Conservation (phyloP, 2,888 invertebrate genomes). For the Clistopyga incitator region DNA sequence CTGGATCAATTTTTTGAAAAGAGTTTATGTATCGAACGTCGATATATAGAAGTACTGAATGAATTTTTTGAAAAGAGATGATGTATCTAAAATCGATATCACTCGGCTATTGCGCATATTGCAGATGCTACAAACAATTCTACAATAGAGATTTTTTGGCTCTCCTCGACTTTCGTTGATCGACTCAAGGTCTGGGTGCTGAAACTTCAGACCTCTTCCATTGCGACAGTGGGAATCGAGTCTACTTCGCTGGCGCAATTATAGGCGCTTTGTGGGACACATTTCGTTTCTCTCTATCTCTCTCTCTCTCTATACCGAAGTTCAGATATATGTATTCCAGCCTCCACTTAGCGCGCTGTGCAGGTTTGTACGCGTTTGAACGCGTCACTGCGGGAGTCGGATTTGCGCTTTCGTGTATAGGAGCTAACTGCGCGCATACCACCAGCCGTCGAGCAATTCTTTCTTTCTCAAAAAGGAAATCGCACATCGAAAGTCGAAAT, state of each 20-base stretch:
- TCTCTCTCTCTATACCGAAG: background rate
- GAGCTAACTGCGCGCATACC: background rate
- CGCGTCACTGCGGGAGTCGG: constrained; percentile 55
- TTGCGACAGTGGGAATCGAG: background rate
- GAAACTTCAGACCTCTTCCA: background rate
- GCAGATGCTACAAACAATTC: too few relatives aligned
- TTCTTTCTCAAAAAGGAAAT: too few relatives aligned
- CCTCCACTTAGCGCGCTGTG: constrained; percentile 25
- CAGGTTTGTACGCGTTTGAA: constrained; percentile 56
- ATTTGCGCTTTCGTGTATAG: background rate
- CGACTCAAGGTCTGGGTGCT: too few relatives aligned
- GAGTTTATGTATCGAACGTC: too few relatives aligned
- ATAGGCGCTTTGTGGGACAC: background rate
- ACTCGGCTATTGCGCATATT: too few relatives aligned
- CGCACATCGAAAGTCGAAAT: too few relatives aligned
- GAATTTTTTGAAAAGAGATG: too few relatives aligned
- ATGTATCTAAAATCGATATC: too few relatives aligned
- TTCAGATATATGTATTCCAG: background rate
- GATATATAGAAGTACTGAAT: too few relatives aligned
- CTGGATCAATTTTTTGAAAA: too few relatives aligned
- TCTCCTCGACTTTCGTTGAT: too few relatives aligned
- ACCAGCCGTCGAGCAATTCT: background rate
- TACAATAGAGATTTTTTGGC: constrained; percentile 63
- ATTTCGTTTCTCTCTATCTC: background rate
- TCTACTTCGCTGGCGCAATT: background rate